Evolutionary conservation across 1,140 invertebrate species (phyloP), one percentile per base, ranked within the genome.

Genomic region (Drosophila jambulina): DNA sequence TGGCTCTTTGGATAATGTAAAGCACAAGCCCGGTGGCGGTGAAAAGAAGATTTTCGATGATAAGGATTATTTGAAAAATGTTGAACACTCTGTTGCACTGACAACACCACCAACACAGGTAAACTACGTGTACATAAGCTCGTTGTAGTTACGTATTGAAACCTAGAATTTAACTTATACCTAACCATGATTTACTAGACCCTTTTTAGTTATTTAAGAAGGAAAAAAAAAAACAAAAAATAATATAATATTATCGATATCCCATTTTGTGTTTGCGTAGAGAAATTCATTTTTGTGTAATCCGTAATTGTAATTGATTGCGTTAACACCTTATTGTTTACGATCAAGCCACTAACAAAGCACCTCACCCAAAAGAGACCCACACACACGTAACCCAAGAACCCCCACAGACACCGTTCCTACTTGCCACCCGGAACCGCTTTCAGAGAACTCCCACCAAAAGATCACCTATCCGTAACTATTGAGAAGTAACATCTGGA

Each of bases 31-130:
- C 48, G 97, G 98, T 62, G 98, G 98, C 59, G 98, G 98, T 40
- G 97, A 97, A 60, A 96, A 97, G 93, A 97, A 97, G 94, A 98
- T 98, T 91, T 99, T 98, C 93, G 97, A 98, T 92, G 97, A 98
- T 94, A 98, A 97, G 93, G 97, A 97, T 69, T 99, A 99, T 94
- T 95, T 98, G 84, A 96, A 96, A 93, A 93, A 93, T 93, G 78
- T 93, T 92, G 92, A 93, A 63, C 92, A 93, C 85, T 87, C 87
- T 72, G 85, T 91, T 91, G 84, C 92, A 87, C 90, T 92, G 80
- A 91, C 92, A 80, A 91, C 90, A 83, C 92, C 91, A 84, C 90
- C 92, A 75, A 82, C 92, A 88, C 92, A 93, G 92, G 92, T 93
- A 93, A 92, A 90, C 76, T 59, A 82, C 75, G 63, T 90, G 64